phyloP scores from a whole-genome alignment of 2,888 invertebrate genomes.

The Andrena fulva region DNA sequence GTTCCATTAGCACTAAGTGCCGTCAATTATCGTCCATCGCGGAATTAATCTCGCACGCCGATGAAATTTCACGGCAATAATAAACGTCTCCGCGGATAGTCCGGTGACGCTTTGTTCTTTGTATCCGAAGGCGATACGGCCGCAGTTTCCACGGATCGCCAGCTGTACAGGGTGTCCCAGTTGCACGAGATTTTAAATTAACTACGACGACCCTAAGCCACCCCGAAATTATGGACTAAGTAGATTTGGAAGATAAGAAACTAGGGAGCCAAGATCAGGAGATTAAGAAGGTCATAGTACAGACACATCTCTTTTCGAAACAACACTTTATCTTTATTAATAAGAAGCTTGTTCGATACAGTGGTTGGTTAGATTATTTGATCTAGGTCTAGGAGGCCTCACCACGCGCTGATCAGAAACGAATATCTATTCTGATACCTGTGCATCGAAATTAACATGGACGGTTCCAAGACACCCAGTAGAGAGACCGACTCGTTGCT shows the following conservation, averaged over 20 bases:
- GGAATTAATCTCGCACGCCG: slow-evolving; percentile 33
- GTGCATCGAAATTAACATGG: neutral
- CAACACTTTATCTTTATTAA: too few species aligned
- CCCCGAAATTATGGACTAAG: neutral
- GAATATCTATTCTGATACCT: neutral
- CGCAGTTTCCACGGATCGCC: slow-evolving; percentile 37
- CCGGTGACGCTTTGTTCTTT: slow-evolving; percentile 22
- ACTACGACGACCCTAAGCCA: too few species aligned
- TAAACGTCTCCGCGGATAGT: slow-evolving; percentile 24
- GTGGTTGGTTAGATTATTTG: too few species aligned
- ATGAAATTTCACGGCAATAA: slow-evolving; percentile 31
- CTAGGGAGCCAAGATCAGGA: neutral
- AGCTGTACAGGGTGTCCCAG: neutral
- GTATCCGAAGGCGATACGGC: neutral
- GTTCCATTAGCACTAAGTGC: slow-evolving; percentile 30
- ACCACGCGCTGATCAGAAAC: too few species aligned
- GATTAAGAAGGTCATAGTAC: too few species aligned
- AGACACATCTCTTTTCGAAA: too few species aligned
- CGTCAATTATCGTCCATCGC: slow-evolving; percentile 31
- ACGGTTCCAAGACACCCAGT: slow-evolving; percentile 30
- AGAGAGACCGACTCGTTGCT: slow-evolving; percentile 69
- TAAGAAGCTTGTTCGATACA: too few species aligned
- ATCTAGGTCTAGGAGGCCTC: too few species aligned
- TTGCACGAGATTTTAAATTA: neutral
- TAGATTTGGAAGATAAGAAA: neutral